Percentiles rank a stretch among this genome's conserved stretches.
Conservation (phyloP, 1,140 invertebrate species). For the Drosophila seguyi region DNA sequence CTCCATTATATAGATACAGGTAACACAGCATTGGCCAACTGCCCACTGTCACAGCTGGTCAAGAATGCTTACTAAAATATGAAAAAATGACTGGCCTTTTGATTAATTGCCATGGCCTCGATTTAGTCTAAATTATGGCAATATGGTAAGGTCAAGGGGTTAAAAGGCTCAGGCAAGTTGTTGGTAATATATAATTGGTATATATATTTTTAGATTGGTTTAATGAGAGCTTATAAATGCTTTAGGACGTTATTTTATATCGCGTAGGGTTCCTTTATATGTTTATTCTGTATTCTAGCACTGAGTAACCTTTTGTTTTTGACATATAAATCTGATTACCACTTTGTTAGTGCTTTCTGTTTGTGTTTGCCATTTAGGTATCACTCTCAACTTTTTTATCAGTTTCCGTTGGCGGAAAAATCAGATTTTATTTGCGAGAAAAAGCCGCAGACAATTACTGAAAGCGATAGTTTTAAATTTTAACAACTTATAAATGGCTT, state of each 20-base stretch:
- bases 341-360: not conserved
- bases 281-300: not conserved
- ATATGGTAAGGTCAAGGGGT: constrained; percentile 5
- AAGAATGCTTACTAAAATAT: constrained; percentile 10
- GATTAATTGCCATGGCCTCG: constrained; percentile 11
- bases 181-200: not conserved
- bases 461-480: not conserved
- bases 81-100: constrained; percentile 8
- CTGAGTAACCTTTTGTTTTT: not conserved
- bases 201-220: not conserved
- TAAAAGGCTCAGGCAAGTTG: not conserved
- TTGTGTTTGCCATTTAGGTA: not conserved
- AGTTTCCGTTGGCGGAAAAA: not conserved
- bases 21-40: constrained; percentile 48
- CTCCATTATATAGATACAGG: constrained; percentile 10
- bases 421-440: not conserved
- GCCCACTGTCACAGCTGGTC: constrained; percentile 52
- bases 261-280: not conserved
- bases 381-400: constrained; percentile 1
- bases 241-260: not conserved
- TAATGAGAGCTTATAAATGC: not conserved
- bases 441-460: not conserved
- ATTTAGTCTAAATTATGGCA: constrained; percentile 4
- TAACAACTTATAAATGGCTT: not conserved
- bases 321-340: not conserved